Conservation (phyloP, 2,888 invertebrate genomes). For the Lordiphosa andalusiaca region DNA sequence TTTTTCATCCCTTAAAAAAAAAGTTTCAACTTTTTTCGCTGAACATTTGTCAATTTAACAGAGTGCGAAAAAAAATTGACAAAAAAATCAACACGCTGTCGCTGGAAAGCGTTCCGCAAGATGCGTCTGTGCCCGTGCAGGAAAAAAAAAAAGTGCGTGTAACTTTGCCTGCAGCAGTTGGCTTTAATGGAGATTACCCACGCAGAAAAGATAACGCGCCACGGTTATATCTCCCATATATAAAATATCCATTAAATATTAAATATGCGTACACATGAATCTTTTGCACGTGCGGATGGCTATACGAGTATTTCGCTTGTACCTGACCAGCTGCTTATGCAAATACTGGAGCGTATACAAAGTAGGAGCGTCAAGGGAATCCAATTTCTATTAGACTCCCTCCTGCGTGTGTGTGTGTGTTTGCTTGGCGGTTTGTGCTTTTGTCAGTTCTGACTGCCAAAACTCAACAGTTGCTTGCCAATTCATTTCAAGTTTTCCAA, state of each 20-base stretch:
- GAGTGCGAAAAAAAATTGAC: constrained; percentile 6
- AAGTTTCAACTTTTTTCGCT: too few relatives aligned
- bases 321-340: constrained; percentile 40
- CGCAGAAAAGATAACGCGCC: constrained; percentile 33
- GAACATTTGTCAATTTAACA: constrained; percentile 5
- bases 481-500: constrained; percentile 13
- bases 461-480: constrained; percentile 20
- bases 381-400: constrained; percentile 26
- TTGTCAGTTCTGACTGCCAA: constrained; percentile 16
- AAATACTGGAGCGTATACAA: constrained; percentile 27
- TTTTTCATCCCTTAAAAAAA: too few relatives aligned
- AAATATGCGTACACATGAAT: constrained; percentile 44
- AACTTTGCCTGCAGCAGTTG: constrained; percentile 17
- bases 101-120: constrained; percentile 4
- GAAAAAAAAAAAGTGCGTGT: not conserved
- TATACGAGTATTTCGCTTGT: constrained; percentile 8
- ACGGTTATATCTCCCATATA: constrained; percentile 9
- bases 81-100: constrained; percentile 14
- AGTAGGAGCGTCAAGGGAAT: constrained; percentile 8
- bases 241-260: constrained; percentile 47
- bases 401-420: not conserved
- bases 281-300: constrained; percentile 21
- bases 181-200: constrained; percentile 37
- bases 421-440: constrained; percentile 4
- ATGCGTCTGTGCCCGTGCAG: not conserved